Evolutionary conservation across 2,113 vertebrate species (phyloP).

Genomic region (Sciurus niger): DNA sequence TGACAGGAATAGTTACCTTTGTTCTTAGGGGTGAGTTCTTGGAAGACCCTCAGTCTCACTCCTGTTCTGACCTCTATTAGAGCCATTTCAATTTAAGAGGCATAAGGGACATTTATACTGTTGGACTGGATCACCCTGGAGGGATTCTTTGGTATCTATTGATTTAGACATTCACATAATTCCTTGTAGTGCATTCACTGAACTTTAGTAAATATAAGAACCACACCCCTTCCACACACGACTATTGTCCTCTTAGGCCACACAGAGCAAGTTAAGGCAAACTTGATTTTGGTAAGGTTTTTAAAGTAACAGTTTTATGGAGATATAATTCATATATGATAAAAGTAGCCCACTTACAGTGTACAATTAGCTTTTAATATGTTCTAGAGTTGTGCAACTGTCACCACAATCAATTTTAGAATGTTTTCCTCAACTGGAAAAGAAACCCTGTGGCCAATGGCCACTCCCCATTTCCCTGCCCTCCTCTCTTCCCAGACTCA

Average conservation of each 20-base stretch:
- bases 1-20: background rate
- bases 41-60: background rate
- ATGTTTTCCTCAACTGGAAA: background rate
- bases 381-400: background rate
- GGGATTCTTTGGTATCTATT: background rate
- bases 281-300: background rate
- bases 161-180: background rate
- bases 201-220: background rate
- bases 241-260: background rate
- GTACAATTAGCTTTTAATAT: background rate
- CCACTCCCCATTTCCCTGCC: rapidly evolving
- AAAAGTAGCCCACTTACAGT: background rate
- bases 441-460: background rate
- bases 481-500: rapidly evolving
- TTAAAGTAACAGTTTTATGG: background rate
- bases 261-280: background rate
- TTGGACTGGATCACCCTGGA: background rate
- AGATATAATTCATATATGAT: background rate
- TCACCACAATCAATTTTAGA: background rate
- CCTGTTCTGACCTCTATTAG: background rate
- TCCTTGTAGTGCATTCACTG: background rate
- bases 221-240: background rate
- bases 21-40: background rate
- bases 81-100: background rate
- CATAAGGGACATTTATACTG: background rate